Evolutionary conservation across 2,113 vertebrate genomes (phyloP).

Genomic region (Potamarius usumacintae): DNA sequence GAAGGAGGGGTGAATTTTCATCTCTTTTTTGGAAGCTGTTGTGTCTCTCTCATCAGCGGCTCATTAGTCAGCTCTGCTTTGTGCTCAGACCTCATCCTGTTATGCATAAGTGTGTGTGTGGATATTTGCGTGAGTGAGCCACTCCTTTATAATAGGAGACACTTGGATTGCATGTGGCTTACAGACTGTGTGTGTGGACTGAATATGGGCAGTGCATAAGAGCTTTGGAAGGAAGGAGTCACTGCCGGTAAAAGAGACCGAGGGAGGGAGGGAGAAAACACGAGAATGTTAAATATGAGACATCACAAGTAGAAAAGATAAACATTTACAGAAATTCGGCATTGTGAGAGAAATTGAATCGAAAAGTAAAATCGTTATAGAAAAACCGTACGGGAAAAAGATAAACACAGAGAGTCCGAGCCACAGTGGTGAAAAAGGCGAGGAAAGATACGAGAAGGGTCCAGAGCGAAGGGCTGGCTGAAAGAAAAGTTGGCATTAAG

Average conservation of each 20-base stretch:
- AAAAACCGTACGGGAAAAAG: slow-evolving; percentile 9
- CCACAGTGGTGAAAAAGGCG: neutral
- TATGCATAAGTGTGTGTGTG: slow-evolving; percentile 38
- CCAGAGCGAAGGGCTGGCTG: neutral
- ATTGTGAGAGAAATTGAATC: neutral
- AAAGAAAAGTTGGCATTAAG: neutral
- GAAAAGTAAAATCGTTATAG: neutral
- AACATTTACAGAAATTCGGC: neutral
- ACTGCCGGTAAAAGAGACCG: slow-evolving; percentile 10
- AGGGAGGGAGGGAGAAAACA: slow-evolving; percentile 21
- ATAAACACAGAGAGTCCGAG: slow-evolving; percentile 10
- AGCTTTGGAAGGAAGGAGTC: slow-evolving; percentile 44
- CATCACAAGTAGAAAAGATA: slow-evolving; percentile 19
- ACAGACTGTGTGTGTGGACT: slow-evolving; percentile 32
- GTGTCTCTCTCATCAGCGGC: slow-evolving; percentile 52
- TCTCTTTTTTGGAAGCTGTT: slow-evolving; percentile 48
- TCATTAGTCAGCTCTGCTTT: slow-evolving; percentile 47
- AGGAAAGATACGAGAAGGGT: neutral
- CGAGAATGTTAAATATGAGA: slow-evolving; percentile 25
- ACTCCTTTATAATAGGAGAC: slow-evolving; percentile 25
- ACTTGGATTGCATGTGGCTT: slow-evolving; percentile 32
- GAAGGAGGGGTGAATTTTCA: neutral
- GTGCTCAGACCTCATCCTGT: slow-evolving; percentile 53
- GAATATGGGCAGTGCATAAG: slow-evolving; percentile 46
- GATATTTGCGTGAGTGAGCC: slow-evolving; percentile 21